These are phyloP conservation scores for Diarsia mendica DNA, from an alignment of 2,888 invertebrate species.

Conservation along the genomic window DNA sequence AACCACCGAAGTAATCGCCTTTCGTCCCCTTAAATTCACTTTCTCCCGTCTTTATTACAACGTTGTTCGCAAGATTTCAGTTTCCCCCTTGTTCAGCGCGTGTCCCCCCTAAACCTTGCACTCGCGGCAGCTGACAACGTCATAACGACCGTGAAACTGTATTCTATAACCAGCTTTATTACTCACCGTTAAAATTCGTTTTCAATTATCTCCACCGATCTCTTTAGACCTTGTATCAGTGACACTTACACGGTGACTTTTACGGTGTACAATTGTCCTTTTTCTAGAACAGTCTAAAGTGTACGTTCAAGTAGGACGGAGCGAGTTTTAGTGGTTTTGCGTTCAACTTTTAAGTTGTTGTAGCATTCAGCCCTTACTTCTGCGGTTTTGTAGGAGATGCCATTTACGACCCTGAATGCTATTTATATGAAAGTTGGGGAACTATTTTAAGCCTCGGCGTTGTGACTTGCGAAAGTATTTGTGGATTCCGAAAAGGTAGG, in stretches of 20 bases:
- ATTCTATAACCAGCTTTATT: constrained; percentile 81
- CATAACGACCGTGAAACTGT: constrained; percentile 80
- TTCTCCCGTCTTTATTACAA: constrained; percentile 92
- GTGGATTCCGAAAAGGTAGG: constrained; percentile 15
- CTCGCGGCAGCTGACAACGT: constrained; percentile 76
- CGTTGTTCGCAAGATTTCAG: constrained; percentile 91
- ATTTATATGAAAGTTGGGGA: constrained; percentile 67
- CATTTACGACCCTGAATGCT: constrained; percentile 65
- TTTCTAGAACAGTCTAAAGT: constrained; percentile 83
- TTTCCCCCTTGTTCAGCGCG: constrained; percentile 85
- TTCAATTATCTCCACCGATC: constrained; percentile 75
- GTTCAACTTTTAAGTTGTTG: constrained; percentile 84
- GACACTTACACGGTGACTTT: constrained; percentile 74
- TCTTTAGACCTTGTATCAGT: constrained; percentile 47
- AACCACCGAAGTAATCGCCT: constrained; percentile 88
- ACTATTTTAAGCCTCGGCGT: constrained; percentile 64
- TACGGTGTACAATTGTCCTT: constrained; percentile 84
- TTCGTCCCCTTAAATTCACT: constrained; percentile 91
- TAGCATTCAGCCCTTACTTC: constrained; percentile 77
- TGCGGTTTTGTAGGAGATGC: constrained; percentile 71
- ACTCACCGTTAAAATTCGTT: constrained; percentile 80
- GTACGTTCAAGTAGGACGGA: constrained; percentile 85
- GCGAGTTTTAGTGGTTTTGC: constrained; percentile 83
- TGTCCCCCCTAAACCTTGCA: constrained; percentile 85
- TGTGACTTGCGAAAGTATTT: constrained; percentile 53